Base-by-base conservation (phyloP, 2,888 invertebrate species). In the Lingula anatina region DNA sequence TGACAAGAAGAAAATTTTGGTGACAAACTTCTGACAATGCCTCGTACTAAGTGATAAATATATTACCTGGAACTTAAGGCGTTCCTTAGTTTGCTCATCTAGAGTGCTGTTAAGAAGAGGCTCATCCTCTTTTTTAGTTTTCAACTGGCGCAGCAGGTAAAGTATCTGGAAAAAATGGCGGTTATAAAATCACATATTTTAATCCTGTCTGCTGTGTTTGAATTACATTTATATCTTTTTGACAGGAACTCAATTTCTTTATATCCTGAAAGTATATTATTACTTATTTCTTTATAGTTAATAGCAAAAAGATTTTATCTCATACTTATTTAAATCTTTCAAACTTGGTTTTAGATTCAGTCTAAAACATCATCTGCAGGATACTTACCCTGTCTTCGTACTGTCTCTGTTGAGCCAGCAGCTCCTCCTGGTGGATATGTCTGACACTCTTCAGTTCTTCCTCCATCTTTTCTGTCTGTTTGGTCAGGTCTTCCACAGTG, bases 371-470 rank as follows among this genome's bases (percentile, higher is more conserved):
- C n/a, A n/a, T n/a, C n/a, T n/a, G n/a, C n/a, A n/a, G n/a, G n/a
- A n/a, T n/a, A n/a, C 36, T 36, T 44, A 65, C 66, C 60, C 64
- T 62, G n/a, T 57, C 57, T 45, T 67, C 61, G 50, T 65, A 53
- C 25, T 59, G 51, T 47, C 55, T 56, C 47, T 57, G 57, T n/a
- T 64, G 43, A 36, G 54, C 52, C 20, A 61, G 56, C n/a, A 62
- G 47, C 24, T 60, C 56, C 5, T 53, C 44, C 39, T 65, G 61
- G 38, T 64, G 58, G 44, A 59, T 54, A 27, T 54, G 56, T 47
- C 57, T 59, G 23, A 60, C 15, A 9, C 54, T 47, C 31, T 55
- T 55, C 2, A 66, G 50, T 15, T 62, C 58, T 20, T 57, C 47
- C 48, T 66, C 62, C n/a, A 66, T 50, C 18, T 56, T 51, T 9